Base-by-base conservation (phyloP, 2,113 vertebrate species). In the Galemys pyrenaicus region DNA sequence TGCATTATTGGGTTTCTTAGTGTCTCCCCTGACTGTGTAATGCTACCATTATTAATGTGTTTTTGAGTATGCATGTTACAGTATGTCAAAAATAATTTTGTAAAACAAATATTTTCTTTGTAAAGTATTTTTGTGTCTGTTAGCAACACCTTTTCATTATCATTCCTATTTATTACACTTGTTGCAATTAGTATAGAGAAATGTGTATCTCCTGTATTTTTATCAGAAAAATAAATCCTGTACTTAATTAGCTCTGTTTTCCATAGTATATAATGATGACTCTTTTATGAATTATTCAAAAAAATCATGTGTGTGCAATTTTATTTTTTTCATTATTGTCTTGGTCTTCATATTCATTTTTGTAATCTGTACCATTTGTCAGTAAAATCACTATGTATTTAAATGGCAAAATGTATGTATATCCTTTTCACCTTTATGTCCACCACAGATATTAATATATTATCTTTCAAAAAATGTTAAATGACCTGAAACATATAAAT, bases 241-340 rank as follows among this genome's bases (percentile, higher is more conserved):
- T 95, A 71, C 54, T 90, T 87, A 84, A 54, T 49, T 62, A 13
- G 10, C 20, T 87, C 11, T 86, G 10, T 82, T 97, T 90, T 89
- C 78, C 70, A 65, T 65, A 81, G 80, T 5, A 67, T 93, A 64
- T 64, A 78, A 77, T 94, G 32, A 87, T 93, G 65, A 81, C 28
- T 92, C 54, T 94, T 96, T 74, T 96, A 60, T 97, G 90, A 75
- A 94, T 95, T 91, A 77, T 94, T 96, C 71, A 80, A 82, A 79
- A 88, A 35, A 87, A 46, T 80, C 85, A 44, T 32, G 26, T 96
- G 68, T 97, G 83, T 97, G 87, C 56, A 89, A 41, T 94, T 97
- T 97, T 96, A 92, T 95, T 97, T 97, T 94, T 94, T 77, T 91
- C 96, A 94, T 97, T 96, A 83, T 93, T 96, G 97, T 97, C 93